These are phyloP conservation scores for Acrobasis suavella DNA, from an alignment of 2,888 invertebrate genomes.

Conservation along the genomic window DNA sequence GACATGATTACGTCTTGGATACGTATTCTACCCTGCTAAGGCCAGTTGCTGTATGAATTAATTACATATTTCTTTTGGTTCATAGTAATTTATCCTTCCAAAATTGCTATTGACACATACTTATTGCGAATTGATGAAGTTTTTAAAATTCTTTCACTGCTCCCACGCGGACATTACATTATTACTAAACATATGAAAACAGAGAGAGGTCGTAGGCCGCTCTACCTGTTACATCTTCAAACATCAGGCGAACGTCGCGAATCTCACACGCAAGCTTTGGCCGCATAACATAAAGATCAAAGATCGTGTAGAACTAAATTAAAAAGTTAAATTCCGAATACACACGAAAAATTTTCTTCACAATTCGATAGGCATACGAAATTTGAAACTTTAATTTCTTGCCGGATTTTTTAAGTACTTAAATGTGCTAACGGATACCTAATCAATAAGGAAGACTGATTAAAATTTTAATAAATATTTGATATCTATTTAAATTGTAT, in stretches of 20 bases:
- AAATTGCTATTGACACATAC: background rate
- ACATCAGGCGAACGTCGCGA: slow-evolving; percentile 10
- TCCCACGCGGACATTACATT: background rate
- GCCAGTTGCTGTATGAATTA: too few species aligned
- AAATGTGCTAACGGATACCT: background rate
- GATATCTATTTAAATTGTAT: background rate
- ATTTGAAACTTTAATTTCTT: background rate
- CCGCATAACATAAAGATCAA: background rate
- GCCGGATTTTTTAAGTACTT: background rate
- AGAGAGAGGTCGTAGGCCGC: slow-evolving; percentile 12
- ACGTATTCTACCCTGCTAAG: too few species aligned
- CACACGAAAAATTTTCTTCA: background rate
- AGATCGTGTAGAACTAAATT: background rate
- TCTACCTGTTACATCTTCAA: slow-evolving; percentile 16
- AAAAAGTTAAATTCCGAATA: background rate
- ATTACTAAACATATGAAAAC: slow-evolving; percentile 2
- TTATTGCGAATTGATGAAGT: background rate
- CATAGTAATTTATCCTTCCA: background rate
- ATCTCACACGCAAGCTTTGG: background rate
- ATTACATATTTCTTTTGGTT: too few species aligned
- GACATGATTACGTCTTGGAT: too few species aligned
- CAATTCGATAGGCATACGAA: background rate
- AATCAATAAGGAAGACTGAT: background rate
- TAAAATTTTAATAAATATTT: slow-evolving; percentile 1
- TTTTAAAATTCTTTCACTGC: slow-evolving; percentile 1